These are phyloP conservation scores for Dissostichus mawsoni DNA, from an alignment of 2,113 vertebrate genomes.

Conservation along the genomic window DNA sequence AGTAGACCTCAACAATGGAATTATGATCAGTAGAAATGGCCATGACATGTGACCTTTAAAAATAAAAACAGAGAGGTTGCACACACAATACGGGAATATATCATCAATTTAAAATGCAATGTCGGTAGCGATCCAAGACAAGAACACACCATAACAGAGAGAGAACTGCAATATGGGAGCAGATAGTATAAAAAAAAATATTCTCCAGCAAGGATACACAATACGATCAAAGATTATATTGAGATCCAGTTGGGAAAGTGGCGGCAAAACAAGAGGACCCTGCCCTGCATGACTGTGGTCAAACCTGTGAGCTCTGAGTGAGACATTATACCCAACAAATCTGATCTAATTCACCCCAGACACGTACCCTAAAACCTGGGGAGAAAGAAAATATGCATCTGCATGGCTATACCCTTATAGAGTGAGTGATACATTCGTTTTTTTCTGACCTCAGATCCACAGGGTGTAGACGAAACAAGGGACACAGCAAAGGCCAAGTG, in stretches of 20 bases:
- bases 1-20: no score
- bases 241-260: background rate
- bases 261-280: background rate
- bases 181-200: background rate
- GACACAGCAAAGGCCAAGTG: background rate
- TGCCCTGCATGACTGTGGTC: no score
- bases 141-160: background rate
- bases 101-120: background rate
- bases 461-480: background rate
- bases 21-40: no score
- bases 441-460: background rate
- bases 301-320: no score
- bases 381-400: background rate
- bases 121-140: background rate
- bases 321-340: background rate
- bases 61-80: background rate
- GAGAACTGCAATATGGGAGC: background rate
- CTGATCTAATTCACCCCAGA: background rate
- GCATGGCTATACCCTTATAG: background rate
- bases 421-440: background rate
- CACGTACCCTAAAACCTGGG: background rate
- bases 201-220: background rate
- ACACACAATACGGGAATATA: background rate
- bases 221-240: background rate
- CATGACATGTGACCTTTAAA: background rate